Base-by-base conservation (phyloP, 1,140 invertebrate genomes). In the Drosophila pachea region DNA sequence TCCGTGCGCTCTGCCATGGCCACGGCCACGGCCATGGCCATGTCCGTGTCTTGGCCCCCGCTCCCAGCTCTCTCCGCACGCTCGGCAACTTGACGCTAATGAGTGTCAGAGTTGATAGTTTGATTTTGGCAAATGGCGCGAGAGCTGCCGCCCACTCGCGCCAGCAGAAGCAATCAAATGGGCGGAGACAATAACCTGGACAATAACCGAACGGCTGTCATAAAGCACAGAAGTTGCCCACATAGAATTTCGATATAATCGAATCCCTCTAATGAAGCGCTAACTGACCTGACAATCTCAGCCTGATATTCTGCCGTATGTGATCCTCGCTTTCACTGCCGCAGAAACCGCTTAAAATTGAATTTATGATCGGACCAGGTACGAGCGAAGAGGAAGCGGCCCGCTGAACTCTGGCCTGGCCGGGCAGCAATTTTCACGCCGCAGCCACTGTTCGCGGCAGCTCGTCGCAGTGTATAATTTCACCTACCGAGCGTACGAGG, bases 31-130 rank as follows among this genome's bases (percentile, higher is more conserved):
- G 22, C 22, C 22, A 22, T 22, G 22, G 22, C 22, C 22, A 22
- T 22, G 22, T 22, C 22, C 22, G 22, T 22, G 22, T 22, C 8
- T n/a, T 8, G 49, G 14, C 14, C 32, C 38, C 45, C 29, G 8
- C 6, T 35, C 32, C 14, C 16, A n/a, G n/a, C 16, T 31, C 54
- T 40, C 49, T 69, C 42, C 67, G 66, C 70, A 81, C 65, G 61
- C 72, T 64, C 68, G 75, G 71, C 76, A 84, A 84, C 76, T 84
- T 84, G 81, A 84, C 79, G 73, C 81, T 84, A 84, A 84, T 84
- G 79, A 84, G 79, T 84, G 79, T 76, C 79, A 79, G 84, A 86
- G 81, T 84, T 84, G 79, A 78, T 78, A 70, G 75, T 78, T 78
- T 76, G 75, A 70, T 83, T 84, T 78, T 84, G 64, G 62, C 78